Evolutionary conservation across 2,888 invertebrate species (phyloP), one percentile per base, ranked within the genome.

Genomic region (Epsilonema sp.): DNA sequence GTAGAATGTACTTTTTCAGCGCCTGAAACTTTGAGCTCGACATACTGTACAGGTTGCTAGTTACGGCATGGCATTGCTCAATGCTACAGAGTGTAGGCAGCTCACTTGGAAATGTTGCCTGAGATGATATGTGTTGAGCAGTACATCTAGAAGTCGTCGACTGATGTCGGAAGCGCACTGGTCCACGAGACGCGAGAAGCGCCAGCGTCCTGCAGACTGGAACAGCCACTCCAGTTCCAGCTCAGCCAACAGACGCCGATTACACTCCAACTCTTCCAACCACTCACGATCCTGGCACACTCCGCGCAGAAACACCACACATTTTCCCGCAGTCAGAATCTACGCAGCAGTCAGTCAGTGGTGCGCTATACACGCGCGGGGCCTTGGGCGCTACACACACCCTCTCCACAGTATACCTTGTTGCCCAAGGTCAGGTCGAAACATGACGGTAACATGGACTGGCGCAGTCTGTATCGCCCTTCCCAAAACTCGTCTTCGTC

Each of bases 1-100:
- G 75, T 46, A 94, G 73, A 59, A 94, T 70, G 69, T 89, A 92
- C 49, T 82, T 76, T 53, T 87, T 75, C 68, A 90, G 78, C 22
- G 87, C 87, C 60, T n/a, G n/a, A n/a, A n/a, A n/a, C n/a, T n/a
- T n/a, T n/a, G n/a, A n/a, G n/a, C n/a, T n/a, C n/a, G n/a, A n/a
- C n/a, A n/a, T n/a, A n/a, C n/a, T n/a, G n/a, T n/a, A n/a, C n/a
- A n/a, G n/a, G n/a, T n/a, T n/a, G n/a, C n/a, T n/a, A n/a, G n/a
- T n/a, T 69, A 86, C 85, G 83, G 79, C 16, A 48, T 44, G 51
- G 44, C 8, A 42, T 16, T 5, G 22, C 4, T 11, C n/a, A 42
- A 42, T 22, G 11, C 5, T 11, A 42, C 19, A 5, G 8, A 16
- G 4, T 20, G 13, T 5, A 21, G 8, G 13, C n/a, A 42, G 4